Conservation (phyloP, 2,113 vertebrate species). For the Mionectes macconnelli region DNA sequence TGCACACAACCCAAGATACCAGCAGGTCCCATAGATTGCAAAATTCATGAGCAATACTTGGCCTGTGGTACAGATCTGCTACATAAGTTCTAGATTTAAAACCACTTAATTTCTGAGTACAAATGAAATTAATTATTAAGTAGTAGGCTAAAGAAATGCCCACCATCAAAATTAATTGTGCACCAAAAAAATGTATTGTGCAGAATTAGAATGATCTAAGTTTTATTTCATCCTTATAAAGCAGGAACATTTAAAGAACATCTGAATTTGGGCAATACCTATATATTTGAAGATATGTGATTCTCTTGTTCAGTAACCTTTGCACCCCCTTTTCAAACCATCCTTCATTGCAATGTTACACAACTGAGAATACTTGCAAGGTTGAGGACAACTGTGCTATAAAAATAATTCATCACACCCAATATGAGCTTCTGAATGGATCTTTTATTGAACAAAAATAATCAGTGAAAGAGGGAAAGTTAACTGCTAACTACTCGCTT, state of each 20-base stretch:
- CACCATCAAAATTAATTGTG: neutral
- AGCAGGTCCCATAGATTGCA: neutral
- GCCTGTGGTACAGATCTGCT: neutral
- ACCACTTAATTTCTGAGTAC: neutral
- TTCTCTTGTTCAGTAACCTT: neutral
- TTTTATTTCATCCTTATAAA: neutral
- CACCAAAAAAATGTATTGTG: neutral
- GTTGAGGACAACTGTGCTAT: neutral
- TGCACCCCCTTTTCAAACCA: neutral
- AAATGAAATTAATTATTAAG: neutral
- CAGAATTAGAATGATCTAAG: neutral
- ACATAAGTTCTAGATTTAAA: neutral
- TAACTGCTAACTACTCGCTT: neutral
- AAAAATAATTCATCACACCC: neutral
- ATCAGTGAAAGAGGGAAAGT: neutral
- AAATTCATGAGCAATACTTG: neutral
- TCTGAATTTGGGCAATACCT: neutral
- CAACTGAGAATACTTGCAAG: neutral
- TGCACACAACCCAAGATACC: neutral
- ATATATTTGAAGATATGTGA: neutral
- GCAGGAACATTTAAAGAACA: neutral
- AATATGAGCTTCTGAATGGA: neutral
- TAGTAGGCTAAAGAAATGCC: neutral
- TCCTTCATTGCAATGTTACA: neutral
- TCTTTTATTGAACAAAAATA: neutral